A percentile compares a stretch with the other conserved stretches of the same genome.
Evolutionary conservation across 2,797 vertebrate genomes (phyloP).

Genomic region (Gallinago solitaria): DNA sequence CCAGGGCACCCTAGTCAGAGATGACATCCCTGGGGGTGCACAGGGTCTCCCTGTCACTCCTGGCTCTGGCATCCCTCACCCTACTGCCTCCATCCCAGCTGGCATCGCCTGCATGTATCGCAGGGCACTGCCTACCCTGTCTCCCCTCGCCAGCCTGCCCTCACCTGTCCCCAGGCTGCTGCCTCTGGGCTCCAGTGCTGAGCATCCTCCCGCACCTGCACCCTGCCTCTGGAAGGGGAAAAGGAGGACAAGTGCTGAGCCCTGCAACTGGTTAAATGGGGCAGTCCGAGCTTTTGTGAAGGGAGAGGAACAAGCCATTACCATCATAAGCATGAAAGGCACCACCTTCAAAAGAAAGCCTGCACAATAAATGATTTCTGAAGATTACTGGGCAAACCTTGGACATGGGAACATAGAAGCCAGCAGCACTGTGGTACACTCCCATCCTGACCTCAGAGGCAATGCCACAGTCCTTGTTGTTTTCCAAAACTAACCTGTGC

Average conservation of each 20-base stretch:
- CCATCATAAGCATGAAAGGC: background rate
- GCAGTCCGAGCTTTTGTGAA: background rate
- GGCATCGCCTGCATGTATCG: background rate
- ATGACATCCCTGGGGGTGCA: fast-evolving
- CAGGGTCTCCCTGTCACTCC: background rate
- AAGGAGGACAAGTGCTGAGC: background rate
- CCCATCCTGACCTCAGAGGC: background rate
- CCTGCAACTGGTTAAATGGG: background rate
- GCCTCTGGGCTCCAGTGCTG: background rate
- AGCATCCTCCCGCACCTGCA: fast-evolving
- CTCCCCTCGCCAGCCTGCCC: background rate
- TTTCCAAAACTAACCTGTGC: background rate
- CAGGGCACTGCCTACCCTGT: fast-evolving
- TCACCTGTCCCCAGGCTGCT: fast-evolving
- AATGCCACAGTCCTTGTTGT: background rate
- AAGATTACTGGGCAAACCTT: background rate
- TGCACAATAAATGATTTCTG: background rate
- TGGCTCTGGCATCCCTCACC: background rate
- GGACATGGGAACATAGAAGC: background rate
- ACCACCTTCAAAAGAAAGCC: background rate
- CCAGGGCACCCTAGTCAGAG: too few species aligned
- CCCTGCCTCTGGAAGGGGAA: background rate
- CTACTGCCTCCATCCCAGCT: background rate
- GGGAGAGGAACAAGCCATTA: background rate
- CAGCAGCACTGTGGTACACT: background rate